Evolutionary conservation across 2,113 vertebrate genomes (phyloP).

Genomic region (Puntigrus tetrazona): DNA sequence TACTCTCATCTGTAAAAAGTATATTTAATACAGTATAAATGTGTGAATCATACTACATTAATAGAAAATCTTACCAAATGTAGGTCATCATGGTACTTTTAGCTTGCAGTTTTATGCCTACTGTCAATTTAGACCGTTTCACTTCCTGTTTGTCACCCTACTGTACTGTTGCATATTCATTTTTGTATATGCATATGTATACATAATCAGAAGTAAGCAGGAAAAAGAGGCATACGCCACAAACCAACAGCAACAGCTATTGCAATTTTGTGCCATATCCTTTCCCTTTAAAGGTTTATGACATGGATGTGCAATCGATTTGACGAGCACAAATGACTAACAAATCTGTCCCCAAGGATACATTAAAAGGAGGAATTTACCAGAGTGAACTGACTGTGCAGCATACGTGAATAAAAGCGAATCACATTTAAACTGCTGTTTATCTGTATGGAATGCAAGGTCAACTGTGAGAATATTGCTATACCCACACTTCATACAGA

Average conservation of each 20-base stretch:
- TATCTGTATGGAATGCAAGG: background rate
- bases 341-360: constrained; percentile 2
- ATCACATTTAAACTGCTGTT: background rate
- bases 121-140: background rate
- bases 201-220: background rate
- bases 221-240: background rate
- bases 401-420: background rate
- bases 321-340: background rate
- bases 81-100: background rate
- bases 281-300: background rate
- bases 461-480: background rate
- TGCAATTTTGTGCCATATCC: background rate
- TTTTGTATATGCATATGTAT: no score
- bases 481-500: background rate
- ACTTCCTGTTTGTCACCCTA: background rate
- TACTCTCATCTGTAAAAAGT: no score
- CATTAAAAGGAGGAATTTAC: background rate
- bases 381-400: background rate
- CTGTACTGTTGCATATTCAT: background rate
- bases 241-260: background rate
- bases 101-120: background rate
- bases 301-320: background rate
- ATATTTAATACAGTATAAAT: no score
- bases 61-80: background rate
- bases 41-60: no score